Conservation (phyloP, 2,888 invertebrate species). For the Brachyopa scutellaris region DNA sequence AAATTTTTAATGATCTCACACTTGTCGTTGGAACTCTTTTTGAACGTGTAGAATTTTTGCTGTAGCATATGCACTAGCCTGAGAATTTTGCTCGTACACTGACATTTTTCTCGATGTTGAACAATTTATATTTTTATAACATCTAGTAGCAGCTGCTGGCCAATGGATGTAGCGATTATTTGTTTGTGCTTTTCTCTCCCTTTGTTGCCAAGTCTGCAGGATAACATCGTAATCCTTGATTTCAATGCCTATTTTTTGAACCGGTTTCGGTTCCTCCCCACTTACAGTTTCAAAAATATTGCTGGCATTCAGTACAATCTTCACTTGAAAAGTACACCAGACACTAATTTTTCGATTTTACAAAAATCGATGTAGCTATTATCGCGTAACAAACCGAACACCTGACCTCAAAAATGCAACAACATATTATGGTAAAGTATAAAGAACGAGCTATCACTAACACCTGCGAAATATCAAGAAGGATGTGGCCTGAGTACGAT, state of each 20-base stretch:
- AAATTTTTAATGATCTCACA: slow-evolving; percentile 33
- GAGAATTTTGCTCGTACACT: slow-evolving; percentile 20
- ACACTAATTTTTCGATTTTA: not conserved
- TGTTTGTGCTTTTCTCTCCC: slow-evolving; percentile 14
- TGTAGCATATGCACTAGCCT: slow-evolving; percentile 41
- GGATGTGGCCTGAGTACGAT: no score
- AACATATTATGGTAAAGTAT: no score
- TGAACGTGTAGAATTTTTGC: slow-evolving; percentile 48
- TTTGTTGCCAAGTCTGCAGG: not conserved
- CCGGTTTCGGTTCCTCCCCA: slow-evolving; percentile 7
- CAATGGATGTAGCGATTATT: slow-evolving; percentile 9
- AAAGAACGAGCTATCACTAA: no score
- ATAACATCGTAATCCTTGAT: not conserved
- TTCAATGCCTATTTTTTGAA: not conserved
- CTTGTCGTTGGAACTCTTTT: not conserved
- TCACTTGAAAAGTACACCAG: slow-evolving; percentile 8
- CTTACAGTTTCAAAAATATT: slow-evolving; percentile 3
- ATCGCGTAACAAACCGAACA: no score
- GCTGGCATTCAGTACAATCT: slow-evolving; percentile 25
- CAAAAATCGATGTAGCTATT: not conserved
- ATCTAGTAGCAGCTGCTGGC: slow-evolving; percentile 8
- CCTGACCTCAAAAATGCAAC: not conserved
- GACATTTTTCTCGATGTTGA: slow-evolving; percentile 1
- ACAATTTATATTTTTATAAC: slow-evolving; percentile 24
- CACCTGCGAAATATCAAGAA: no score